phyloP scores from a whole-genome alignment of 2,888 invertebrate species.

The Iphiclides podalirius region DNA sequence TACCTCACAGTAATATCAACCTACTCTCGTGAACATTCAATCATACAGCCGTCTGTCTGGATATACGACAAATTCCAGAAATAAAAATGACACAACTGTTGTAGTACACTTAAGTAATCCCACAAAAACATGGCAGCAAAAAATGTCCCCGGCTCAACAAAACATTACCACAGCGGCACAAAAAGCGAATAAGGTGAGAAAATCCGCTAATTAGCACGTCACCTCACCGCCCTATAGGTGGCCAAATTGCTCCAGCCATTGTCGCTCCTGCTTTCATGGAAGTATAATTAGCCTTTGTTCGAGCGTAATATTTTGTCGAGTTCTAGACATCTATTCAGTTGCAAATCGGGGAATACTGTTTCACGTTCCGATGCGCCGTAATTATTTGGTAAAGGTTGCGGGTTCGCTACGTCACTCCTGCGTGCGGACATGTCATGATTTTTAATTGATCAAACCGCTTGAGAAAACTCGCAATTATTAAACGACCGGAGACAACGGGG shows the following conservation, averaged over 20 bases:
- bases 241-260: conserved; percentile 53
- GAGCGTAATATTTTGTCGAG: conserved; percentile 59
- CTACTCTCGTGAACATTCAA: too few species aligned
- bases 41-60: too few species aligned
- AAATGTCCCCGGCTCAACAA: conserved; percentile 37
- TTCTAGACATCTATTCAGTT: conserved; percentile 54
- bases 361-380: conserved; percentile 64
- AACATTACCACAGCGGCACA: conserved; percentile 34
- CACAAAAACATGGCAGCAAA: conserved; percentile 38
- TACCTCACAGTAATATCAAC: too few species aligned
- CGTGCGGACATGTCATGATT: conserved; percentile 52
- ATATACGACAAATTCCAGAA: too few species aligned
- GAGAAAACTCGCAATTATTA: conserved; percentile 25
- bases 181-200: conserved; percentile 71
- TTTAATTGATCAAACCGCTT: conserved; percentile 50
- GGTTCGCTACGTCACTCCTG: conserved; percentile 48
- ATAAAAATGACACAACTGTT: not conserved
- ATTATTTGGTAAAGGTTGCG: conserved; percentile 53
- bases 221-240: conserved; percentile 50
- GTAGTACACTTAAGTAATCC: conserved; percentile 4
- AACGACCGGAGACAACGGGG: conserved; percentile 17
- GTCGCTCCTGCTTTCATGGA: conserved; percentile 52
- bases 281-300: conserved; percentile 74
- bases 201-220: conserved; percentile 70
- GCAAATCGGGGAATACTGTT: conserved; percentile 56